Percentiles rank a stretch among this genome's conserved stretches.
Evolutionary conservation across 2,797 vertebrate species (phyloP).

Genomic region (Coluber constrictor): DNA sequence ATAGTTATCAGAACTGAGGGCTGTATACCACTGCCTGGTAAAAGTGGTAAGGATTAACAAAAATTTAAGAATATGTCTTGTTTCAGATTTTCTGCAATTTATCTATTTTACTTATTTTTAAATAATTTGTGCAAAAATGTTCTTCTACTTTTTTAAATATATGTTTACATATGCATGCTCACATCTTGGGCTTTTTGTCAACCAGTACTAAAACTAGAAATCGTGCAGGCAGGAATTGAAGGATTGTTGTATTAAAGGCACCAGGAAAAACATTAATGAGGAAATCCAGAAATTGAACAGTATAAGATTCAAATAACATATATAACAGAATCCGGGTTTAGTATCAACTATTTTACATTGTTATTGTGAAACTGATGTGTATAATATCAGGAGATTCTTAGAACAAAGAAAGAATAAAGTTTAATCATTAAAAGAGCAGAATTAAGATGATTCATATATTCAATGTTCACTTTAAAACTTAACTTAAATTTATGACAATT

Average conservation of each 20-base stretch:
- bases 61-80: not conserved
- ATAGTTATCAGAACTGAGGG: not conserved
- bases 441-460: not conserved
- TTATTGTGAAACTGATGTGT: not conserved
- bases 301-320: not conserved
- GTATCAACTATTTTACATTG: not conserved
- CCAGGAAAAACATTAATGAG: not conserved
- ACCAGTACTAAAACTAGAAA: not conserved
- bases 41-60: not conserved
- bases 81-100: not conserved
- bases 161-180: not conserved
- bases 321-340: not conserved
- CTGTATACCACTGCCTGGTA: too few relatives aligned
- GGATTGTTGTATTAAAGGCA: not conserved
- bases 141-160: not conserved
- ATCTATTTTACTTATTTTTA: not conserved
- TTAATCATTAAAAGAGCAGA: not conserved
- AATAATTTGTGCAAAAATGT: not conserved
- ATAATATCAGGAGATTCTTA: not conserved
- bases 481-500: slow-evolving; percentile 1
- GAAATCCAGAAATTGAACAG: not conserved
- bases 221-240: not conserved
- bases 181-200: not conserved
- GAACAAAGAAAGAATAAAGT: not conserved
- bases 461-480: not conserved